A percentile compares a stretch with the other conserved stretches of the same genome.
phyloP scores from a whole-genome alignment of 2,797 vertebrate species.

The Acanthis flammea region DNA sequence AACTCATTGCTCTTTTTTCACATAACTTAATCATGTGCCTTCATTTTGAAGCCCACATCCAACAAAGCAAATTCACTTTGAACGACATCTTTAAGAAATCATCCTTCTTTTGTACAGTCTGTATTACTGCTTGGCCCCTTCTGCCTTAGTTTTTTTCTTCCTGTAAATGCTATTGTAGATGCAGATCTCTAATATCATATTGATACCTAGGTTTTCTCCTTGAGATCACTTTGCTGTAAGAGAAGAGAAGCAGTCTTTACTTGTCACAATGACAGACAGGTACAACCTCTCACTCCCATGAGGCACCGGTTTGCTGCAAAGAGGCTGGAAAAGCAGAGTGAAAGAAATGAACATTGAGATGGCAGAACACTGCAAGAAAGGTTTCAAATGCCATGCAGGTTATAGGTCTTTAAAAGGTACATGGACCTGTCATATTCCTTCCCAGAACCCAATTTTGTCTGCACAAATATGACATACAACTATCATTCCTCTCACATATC shows the following conservation, averaged over 20 bases:
- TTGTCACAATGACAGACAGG: not conserved
- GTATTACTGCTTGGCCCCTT: not conserved
- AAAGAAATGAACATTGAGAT: not conserved
- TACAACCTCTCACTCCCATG: rapidly evolving
- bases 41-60: not conserved
- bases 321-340: not conserved
- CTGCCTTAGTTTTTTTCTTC: not conserved
- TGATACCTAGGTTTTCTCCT: not conserved
- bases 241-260: not conserved
- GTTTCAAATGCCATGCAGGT: not conserved
- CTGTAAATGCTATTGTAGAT: not conserved
- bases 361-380: not conserved
- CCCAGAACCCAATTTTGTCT: not conserved
- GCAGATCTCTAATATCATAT: not conserved
- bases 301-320: not conserved
- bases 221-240: not conserved
- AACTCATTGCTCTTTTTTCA: not conserved
- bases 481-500: not conserved
- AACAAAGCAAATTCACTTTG: not conserved
- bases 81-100: not conserved
- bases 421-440: not conserved
- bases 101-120: not conserved
- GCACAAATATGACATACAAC: not conserved
- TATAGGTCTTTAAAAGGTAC: not conserved
- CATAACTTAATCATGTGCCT: not conserved